phyloP scores from a whole-genome alignment of 2,797 vertebrate species.

The Chelon labrosus region DNA sequence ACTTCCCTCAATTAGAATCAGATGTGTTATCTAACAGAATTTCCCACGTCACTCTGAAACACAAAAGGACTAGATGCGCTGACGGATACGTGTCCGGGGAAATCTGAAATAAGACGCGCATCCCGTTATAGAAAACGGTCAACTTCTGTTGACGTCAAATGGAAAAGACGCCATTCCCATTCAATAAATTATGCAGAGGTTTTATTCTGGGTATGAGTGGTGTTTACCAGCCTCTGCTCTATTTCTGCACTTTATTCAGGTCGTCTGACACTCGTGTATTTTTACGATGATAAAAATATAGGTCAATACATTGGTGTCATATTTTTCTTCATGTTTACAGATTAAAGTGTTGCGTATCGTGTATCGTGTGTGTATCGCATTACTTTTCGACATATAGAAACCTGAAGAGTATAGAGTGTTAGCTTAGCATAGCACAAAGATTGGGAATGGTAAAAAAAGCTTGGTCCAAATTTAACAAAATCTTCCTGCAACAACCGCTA shows the following conservation, averaged over 20 bases:
- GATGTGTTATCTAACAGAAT: neutral
- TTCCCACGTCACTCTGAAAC: constrained; percentile 4
- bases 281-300: constrained; percentile 44
- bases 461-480: constrained; percentile 1
- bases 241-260: constrained; percentile 71
- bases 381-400: too few relatives aligned
- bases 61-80: neutral
- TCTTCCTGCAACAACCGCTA: neutral
- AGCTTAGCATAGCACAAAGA: neutral
- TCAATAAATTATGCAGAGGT: constrained; percentile 75
- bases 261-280: constrained; percentile 53
- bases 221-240: constrained; percentile 70
- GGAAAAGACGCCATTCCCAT: constrained; percentile 59
- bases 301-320: constrained; percentile 36
- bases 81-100: constrained; percentile 8
- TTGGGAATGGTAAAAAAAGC: neutral
- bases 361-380: neutral
- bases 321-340: neutral
- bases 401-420: neutral
- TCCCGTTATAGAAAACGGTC: constrained; percentile 39
- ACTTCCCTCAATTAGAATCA: neutral
- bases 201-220: constrained; percentile 70
- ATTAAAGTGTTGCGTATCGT: neutral
- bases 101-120: constrained; percentile 32
- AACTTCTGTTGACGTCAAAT: constrained; percentile 54